phyloP scores from a whole-genome alignment of 1,140 invertebrate genomes.

The Arctopsyche grandis region DNA sequence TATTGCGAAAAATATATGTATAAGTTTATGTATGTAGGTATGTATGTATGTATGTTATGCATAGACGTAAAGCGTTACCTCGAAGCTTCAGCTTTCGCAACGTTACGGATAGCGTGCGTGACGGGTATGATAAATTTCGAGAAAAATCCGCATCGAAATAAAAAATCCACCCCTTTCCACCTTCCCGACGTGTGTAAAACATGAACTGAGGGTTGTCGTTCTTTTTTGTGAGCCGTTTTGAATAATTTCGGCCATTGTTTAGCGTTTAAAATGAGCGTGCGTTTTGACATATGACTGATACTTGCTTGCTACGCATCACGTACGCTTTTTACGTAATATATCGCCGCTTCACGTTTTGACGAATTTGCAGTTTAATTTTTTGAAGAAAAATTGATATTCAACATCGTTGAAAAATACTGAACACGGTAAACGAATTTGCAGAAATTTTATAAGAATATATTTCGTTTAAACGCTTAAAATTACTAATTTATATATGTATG shows the following conservation, averaged over 20 bases:
- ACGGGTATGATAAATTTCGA: conserved; percentile 51
- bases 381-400: not conserved
- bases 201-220: conserved; percentile 4
- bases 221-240: conserved; percentile 46
- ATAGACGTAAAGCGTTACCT: not conserved
- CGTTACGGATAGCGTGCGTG: conserved; percentile 36
- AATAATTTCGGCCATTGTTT: conserved; percentile 54
- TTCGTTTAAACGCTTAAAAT: too few species aligned
- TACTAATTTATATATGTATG: too few species aligned
- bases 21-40: not conserved
- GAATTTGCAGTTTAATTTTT: not conserved
- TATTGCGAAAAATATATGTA: too few species aligned
- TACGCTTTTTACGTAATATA: not conserved
- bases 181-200: not conserved
- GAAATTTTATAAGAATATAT: too few species aligned
- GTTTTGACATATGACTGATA: conserved; percentile 24
- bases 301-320: not conserved
- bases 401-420: not conserved
- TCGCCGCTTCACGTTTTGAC: not conserved
- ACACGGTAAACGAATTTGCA: too few species aligned
- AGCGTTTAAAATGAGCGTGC: conserved; percentile 48
- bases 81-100: not conserved
- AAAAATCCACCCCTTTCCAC: not conserved
- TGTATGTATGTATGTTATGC: not conserved
- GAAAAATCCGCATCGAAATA: not conserved